Evolutionary conservation across 2,797 vertebrate species (phyloP), one percentile per base, ranked within the genome.

Genomic region (Sebastes melanostomus): DNA sequence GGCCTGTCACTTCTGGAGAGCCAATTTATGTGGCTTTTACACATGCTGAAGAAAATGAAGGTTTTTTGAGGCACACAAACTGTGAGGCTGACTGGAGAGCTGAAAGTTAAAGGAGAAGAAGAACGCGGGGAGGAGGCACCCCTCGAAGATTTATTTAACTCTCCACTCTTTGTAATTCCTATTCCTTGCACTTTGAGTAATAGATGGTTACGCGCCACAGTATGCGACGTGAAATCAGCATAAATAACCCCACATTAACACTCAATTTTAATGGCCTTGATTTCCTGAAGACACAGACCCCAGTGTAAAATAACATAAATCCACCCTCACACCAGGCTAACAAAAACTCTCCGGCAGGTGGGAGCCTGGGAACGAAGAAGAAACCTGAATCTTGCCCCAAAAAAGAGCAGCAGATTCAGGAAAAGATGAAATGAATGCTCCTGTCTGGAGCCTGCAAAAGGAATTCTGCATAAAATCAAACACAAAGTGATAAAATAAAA

Each of bases 11-110:
- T 76, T 86, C 80, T 72, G 50, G 74, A 77, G 82, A 85, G 66
- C 76, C 77, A 77, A 84, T 88, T 89, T 77, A 76, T 81, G 60
- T 78, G 77, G 72, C 58, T 92, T 90, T 91, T 66, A 88, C 83
- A 89, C 69, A 29, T 67, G 52, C 77, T 70, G 62, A 75, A 66
- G 58, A 77, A 87, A 83, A 80, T 68, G 29, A 84, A 75, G 27
- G 73, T 80, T 84, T 78, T 80, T 32, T 54, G 66, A 68, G 29
- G 73, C 62, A 55, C 66, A 79, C 55, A 72, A 20, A 75, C 77
- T 69, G 63, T 60, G 72, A 78, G 22, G 63, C 73, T 81, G 80
- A 77, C 52, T 80, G 46, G 27, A 73, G 62, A 78, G 75, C 62
- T 67, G 78, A 80, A 78, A 55, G 62, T 83, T 80, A 61, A 66